A percentile compares a stretch with the other conserved stretches of the same genome.
These are phyloP conservation scores for Danio choprae DNA, from an alignment of 2,797 vertebrate species.

Conservation along the genomic window DNA sequence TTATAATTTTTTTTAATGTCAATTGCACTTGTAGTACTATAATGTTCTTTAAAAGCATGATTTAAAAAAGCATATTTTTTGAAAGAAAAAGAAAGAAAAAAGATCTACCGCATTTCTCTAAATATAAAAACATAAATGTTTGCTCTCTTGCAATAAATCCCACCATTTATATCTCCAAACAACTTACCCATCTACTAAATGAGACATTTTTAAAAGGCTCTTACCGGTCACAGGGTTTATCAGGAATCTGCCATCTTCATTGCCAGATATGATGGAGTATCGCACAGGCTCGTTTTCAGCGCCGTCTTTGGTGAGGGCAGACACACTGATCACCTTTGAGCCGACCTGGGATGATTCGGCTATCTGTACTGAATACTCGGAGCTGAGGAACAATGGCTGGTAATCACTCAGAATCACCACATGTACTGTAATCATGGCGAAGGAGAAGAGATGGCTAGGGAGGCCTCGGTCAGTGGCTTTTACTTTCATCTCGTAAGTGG, in stretches of 20 bases:
- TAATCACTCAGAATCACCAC: slow-evolving; percentile 92
- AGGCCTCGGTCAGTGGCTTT: slow-evolving; percentile 90
- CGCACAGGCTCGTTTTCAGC: slow-evolving; percentile 76
- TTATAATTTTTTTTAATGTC: neutral
- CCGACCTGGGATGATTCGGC: slow-evolving; percentile 85
- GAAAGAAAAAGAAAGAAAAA: too few relatives aligned
- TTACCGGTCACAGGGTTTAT: slow-evolving; percentile 87
- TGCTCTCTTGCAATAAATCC: neutral
- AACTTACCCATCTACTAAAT: neutral
- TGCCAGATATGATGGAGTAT: slow-evolving; percentile 88
- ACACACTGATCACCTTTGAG: slow-evolving; percentile 84
- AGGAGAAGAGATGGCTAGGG: slow-evolving; percentile 83
- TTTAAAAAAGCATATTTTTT: too few relatives aligned
- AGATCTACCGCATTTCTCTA: neutral
- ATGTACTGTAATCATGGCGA: slow-evolving; percentile 85
- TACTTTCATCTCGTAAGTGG: slow-evolving; percentile 85
- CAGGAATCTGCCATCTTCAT: slow-evolving; percentile 84
- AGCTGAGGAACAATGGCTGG: slow-evolving; percentile 87
- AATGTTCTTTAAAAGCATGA: too few relatives aligned
- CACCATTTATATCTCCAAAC: neutral
- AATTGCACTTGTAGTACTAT: neutral
- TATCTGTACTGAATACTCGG: slow-evolving; percentile 83
- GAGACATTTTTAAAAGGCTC: neutral
- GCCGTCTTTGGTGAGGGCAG: slow-evolving; percentile 78
- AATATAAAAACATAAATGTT: neutral